Evolutionary conservation across 2,113 vertebrate species (phyloP).

Genomic region (Gallinago media): DNA sequence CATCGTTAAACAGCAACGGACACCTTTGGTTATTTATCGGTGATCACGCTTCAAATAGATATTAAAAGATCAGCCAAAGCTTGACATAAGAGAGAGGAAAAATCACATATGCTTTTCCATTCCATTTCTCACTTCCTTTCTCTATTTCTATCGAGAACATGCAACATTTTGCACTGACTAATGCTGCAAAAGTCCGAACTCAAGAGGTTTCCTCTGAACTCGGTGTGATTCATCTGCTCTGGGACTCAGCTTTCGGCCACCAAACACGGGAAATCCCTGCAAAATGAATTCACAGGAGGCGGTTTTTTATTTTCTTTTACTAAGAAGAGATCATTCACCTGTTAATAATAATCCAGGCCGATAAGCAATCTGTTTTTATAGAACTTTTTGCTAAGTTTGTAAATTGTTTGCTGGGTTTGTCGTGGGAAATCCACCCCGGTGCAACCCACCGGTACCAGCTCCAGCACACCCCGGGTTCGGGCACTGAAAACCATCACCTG

Average conservation of each 20-base stretch:
- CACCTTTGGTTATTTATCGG: slow-evolving; percentile 71
- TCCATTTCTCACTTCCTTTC: slow-evolving; percentile 72
- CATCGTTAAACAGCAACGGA: slow-evolving; percentile 71
- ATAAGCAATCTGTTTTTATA: neutral
- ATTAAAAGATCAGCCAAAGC: slow-evolving; percentile 55
- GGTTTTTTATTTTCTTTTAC: slow-evolving; percentile 34
- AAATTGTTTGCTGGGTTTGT: neutral
- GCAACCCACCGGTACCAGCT: neutral
- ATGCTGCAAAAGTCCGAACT: slow-evolving; percentile 45
- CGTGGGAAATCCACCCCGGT: neutral
- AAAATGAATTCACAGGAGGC: slow-evolving; percentile 33
- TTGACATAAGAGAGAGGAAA: slow-evolving; percentile 32
- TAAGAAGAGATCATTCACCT: slow-evolving; percentile 7
- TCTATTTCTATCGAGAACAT: slow-evolving; percentile 62
- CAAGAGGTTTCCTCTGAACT: slow-evolving; percentile 52
- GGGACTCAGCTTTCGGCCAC: slow-evolving; percentile 53
- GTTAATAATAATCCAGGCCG: neutral
- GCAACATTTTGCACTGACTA: slow-evolving; percentile 52
- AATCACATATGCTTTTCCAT: slow-evolving; percentile 57
- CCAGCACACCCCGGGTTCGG: neutral
- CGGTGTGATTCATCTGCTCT: slow-evolving; percentile 59
- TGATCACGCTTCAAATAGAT: slow-evolving; percentile 57
- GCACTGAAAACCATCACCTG: neutral
- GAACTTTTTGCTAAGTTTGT: neutral
- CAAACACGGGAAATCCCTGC: slow-evolving; percentile 66